phyloP scores from a whole-genome alignment of 2,113 vertebrate species.

The Scophthalmus maximus region DNA sequence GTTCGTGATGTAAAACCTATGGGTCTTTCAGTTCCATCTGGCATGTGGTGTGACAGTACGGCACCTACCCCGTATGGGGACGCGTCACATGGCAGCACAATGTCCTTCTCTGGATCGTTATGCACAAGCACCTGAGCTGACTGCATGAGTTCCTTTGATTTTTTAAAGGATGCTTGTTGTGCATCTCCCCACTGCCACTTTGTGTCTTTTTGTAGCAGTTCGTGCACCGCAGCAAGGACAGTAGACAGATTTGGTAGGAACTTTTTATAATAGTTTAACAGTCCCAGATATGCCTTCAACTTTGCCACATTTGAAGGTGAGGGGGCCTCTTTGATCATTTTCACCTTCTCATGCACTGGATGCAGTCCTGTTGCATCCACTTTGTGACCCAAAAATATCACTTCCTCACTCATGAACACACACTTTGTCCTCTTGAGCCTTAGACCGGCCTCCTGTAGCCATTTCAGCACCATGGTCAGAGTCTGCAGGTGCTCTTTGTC shows the following conservation, averaged over 20 bases:
- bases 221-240: slow-evolving; percentile 13
- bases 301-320: slow-evolving; percentile 20
- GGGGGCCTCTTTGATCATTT: background rate
- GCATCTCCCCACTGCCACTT: too few relatives aligned
- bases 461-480: too few relatives aligned
- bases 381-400: background rate
- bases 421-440: background rate
- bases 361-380: slow-evolving; percentile 1
- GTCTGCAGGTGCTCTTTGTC: too few relatives aligned
- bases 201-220: slow-evolving; percentile 21
- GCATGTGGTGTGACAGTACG: too few relatives aligned
- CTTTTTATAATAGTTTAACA: slow-evolving; percentile 31
- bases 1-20: too few relatives aligned
- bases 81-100: too few relatives aligned
- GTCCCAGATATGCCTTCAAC: slow-evolving; percentile 25
- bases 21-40: too few relatives aligned
- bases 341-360: background rate
- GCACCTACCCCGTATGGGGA: too few relatives aligned
- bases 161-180: too few relatives aligned
- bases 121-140: too few relatives aligned
- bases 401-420: slow-evolving; percentile 1
- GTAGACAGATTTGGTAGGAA: slow-evolving; percentile 26
- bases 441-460: background rate
- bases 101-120: too few relatives aligned
- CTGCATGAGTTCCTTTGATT: too few relatives aligned